Conservation (phyloP, 2,888 invertebrate genomes). For the Ramazzottius varieornatus region DNA sequence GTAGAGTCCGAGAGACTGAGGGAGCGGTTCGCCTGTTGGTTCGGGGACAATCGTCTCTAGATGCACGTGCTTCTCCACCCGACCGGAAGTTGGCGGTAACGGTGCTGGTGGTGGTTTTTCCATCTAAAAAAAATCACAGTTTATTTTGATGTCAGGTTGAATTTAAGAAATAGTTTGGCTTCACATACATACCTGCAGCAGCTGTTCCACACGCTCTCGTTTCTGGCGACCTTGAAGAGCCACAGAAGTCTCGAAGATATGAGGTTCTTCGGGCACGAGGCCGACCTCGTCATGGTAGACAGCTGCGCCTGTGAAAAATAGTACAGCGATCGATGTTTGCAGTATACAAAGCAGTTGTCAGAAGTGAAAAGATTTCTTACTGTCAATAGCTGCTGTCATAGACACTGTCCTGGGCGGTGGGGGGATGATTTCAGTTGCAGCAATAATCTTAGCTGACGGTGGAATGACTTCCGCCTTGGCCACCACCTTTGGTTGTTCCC, state of each 20-base stretch:
- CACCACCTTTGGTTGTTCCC: neutral
- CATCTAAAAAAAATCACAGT: neutral
- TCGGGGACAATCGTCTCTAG: neutral
- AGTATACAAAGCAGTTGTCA: neutral
- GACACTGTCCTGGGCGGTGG: neutral
- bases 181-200: neutral
- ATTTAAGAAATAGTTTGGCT: neutral
- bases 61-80: constrained; percentile 1
- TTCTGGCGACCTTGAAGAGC: neutral
- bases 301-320: neutral
- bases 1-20: neutral
- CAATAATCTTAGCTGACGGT: neutral
- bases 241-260: neutral
- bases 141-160: neutral
- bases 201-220: neutral
- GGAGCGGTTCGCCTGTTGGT: neutral
- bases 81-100: constrained; percentile 1
- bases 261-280: neutral
- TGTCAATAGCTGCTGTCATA: neutral
- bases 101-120: neutral
- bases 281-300: neutral
- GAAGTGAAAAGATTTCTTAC: neutral
- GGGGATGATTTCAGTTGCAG: neutral
- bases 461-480: neutral
- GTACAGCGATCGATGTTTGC: too few species aligned